A percentile compares a stretch with the other conserved stretches of the same genome.
phyloP scores from a whole-genome alignment of 2,797 vertebrate species.

The Gastrophryne carolinensis region DNA sequence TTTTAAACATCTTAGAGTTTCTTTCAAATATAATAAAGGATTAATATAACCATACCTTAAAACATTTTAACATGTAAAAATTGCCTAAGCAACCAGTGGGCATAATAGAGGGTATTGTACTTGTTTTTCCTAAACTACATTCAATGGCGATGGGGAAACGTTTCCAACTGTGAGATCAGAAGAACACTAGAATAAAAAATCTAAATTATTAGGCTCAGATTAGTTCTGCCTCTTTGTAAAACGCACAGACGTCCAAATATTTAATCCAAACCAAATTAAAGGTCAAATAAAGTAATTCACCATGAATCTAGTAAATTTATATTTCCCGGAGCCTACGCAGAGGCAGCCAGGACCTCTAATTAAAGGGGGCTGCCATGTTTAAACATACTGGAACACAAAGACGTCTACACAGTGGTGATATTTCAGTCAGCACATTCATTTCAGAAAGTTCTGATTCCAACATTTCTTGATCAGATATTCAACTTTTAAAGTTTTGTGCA shows the following conservation, averaged over 20 bases:
- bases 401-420: neutral
- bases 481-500: too few relatives aligned
- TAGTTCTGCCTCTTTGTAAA: neutral
- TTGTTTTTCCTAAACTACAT: neutral
- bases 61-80: neutral
- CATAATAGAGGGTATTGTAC: neutral
- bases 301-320: neutral
- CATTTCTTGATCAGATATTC: too few relatives aligned
- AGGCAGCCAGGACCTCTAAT: neutral
- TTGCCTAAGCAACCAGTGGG: neutral
- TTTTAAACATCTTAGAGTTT: too few relatives aligned
- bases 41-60: too few relatives aligned
- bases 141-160: neutral
- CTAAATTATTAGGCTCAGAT: conserved; percentile 1
- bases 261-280: neutral
- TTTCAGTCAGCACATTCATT: too few relatives aligned
- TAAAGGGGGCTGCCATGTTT: neutral
- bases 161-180: neutral
- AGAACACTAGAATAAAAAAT: neutral
- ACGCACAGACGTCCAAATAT: conserved; percentile 5
- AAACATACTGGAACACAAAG: neutral
- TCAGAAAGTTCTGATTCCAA: too few relatives aligned
- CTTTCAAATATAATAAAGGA: too few relatives aligned
- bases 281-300: conserved; percentile 1
- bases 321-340: neutral